A percentile compares a stretch with the other conserved stretches of the same genome.
Evolutionary conservation across 1,140 invertebrate species (phyloP).

Genomic region (Drosophila pectinifera): DNA sequence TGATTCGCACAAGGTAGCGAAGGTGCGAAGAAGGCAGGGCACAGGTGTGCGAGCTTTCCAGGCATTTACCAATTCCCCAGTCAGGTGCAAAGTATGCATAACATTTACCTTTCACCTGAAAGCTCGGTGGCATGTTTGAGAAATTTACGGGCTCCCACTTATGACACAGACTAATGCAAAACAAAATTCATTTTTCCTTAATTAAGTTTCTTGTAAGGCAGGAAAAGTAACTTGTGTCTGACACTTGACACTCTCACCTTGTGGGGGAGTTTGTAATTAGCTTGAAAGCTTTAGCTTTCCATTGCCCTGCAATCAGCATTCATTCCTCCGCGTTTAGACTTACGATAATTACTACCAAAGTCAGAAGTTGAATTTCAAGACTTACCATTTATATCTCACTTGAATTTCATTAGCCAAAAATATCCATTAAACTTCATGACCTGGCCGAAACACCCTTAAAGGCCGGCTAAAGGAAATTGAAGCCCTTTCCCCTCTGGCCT

Average conservation of each 20-base stretch:
- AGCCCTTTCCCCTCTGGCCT: background rate
- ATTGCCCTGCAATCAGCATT: constrained; percentile 14
- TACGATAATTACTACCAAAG: constrained; percentile 26
- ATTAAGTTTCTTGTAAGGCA: constrained; percentile 32
- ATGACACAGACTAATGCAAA: constrained; percentile 41
- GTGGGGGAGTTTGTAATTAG: constrained; percentile 27
- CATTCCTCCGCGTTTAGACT: constrained; percentile 6
- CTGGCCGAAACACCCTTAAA: background rate
- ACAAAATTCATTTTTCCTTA: constrained; percentile 22
- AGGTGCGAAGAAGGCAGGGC: background rate
- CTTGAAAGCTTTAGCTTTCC: constrained; percentile 22
- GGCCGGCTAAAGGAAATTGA: constrained; percentile 1
- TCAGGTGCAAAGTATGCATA: constrained; percentile 50
- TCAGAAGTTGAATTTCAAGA: background rate
- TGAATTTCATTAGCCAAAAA: constrained; percentile 43
- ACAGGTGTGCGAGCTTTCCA: constrained; percentile 39
- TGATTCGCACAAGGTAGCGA: constrained; percentile 38
- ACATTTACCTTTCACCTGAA: constrained; percentile 25
- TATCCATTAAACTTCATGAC: constrained; percentile 36
- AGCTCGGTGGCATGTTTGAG: constrained; percentile 36
- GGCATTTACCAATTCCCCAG: constrained; percentile 47
- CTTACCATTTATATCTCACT: background rate
- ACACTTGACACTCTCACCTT: constrained; percentile 14
- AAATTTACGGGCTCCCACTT: constrained; percentile 42
- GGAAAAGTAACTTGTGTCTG: constrained; percentile 13